These are phyloP conservation scores for Hydropotes inermis DNA, from an alignment of 2,113 vertebrate genomes.

Conservation along the genomic window DNA sequence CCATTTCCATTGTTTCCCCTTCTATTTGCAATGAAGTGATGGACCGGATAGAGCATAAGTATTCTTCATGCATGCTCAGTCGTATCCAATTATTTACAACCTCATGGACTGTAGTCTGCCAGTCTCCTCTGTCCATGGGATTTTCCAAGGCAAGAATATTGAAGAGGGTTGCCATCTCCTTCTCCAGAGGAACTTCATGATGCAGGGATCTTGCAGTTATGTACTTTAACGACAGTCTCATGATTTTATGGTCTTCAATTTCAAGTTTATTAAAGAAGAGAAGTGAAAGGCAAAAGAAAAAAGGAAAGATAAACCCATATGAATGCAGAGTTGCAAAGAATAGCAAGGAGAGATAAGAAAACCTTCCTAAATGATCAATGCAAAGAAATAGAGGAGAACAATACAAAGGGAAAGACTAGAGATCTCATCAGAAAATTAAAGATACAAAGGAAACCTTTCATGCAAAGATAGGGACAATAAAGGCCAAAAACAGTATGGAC, in stretches of 20 bases:
- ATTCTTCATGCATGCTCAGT: neutral
- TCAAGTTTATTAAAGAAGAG: neutral
- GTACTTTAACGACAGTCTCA: neutral
- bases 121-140: neutral
- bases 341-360: neutral
- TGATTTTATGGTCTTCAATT: neutral
- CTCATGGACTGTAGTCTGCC: neutral
- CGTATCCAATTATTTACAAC: neutral
- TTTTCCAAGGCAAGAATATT: neutral
- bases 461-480: neutral
- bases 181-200: neutral
- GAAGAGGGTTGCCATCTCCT: neutral
- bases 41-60: neutral
- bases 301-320: neutral
- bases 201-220: rapidly evolving
- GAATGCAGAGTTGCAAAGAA: neutral
- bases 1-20: neutral
- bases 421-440: neutral
- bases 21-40: neutral
- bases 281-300: neutral
- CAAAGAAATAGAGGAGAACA: neutral
- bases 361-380: neutral
- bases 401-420: neutral
- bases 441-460: neutral
- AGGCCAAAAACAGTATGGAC: neutral